Evolutionary conservation across 2,113 vertebrate species (phyloP), one percentile per base, ranked within the genome.

Genomic region (Fulmarus glacialis): DNA sequence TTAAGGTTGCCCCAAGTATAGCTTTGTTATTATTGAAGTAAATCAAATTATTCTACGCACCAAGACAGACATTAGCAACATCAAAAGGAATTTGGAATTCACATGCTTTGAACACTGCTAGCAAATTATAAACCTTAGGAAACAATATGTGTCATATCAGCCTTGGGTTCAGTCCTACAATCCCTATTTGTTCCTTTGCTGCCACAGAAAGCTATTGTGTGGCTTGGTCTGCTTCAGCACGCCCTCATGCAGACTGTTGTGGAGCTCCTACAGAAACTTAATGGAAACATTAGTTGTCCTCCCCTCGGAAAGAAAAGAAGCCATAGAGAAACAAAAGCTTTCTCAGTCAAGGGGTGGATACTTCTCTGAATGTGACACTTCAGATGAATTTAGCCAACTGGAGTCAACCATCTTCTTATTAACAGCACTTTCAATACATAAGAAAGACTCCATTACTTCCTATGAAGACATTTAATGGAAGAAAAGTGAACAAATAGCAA

Each of bases 181-280:
- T 23, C 8, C 6, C 18, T 48, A 17, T 9, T 63, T 64, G 6
- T 26, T 80, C 14, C 21, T 73, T 48, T 64, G 13, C 11, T 73
- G 45, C 8, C 19, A 38, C 13, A 45, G 36, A 24, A 73, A 30
- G 6, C 30, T 36, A 5, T 7, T 27, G 5, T 0, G 0, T 36
- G 18, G 4, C 15, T 7, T 48, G 21, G 11, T 40, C 22, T 82
- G 11, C 29, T 78, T n/a, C 55, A 89, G 40, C 59, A 78, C 34
- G 53, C 2, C 7, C 13, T 74, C 8, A 2, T 11, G 9, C 13
- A 55, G 8, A 21, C 13, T 59, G 3, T 12, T 14, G 22, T 30
- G 24, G 12, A 42, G 6, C 38, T 87, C 52, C n/a, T 50, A 22
- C 7, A 50, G 66, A 85, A 86, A 47, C 17, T 24, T 36, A 38